Percentiles rank a stretch among this genome's conserved stretches.
These are phyloP conservation scores for Trachymyrmex cornetzi DNA, from an alignment of 1,140 invertebrate species.

Conservation along the genomic window DNA sequence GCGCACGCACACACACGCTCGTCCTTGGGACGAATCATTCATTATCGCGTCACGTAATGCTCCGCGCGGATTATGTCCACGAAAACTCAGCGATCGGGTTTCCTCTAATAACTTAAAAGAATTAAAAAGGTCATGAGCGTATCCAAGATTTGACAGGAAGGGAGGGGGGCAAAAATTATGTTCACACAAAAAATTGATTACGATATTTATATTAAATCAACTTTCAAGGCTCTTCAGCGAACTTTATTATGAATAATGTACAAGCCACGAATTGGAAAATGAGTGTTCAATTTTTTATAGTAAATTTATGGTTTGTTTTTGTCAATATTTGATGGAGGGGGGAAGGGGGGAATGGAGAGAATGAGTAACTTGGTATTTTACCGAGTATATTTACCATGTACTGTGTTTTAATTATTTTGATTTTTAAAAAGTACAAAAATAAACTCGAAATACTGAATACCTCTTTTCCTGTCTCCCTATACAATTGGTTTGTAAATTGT, in stretches of 20 bases:
- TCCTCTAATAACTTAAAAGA: background rate
- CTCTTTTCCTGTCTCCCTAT: background rate
- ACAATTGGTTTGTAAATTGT: background rate
- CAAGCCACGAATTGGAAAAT: too few species aligned
- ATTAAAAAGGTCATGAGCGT: background rate
- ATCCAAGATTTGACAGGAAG: too few species aligned
- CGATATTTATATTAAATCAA: too few species aligned
- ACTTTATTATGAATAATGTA: too few species aligned
- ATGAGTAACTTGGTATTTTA: background rate
- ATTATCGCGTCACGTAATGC: slow-evolving; percentile 56
- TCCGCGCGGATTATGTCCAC: background rate
- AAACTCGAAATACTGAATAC: background rate
- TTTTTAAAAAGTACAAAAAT: background rate
- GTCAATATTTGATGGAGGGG: too few species aligned
- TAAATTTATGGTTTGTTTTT: too few species aligned
- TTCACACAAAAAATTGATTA: too few species aligned
- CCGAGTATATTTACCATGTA: background rate
- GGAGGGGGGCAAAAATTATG: too few species aligned
- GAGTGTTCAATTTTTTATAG: too few species aligned
- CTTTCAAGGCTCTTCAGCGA: too few species aligned
- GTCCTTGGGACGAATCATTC: slow-evolving; percentile 69
- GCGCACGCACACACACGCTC: slow-evolving; percentile 59
- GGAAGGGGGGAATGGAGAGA: background rate
- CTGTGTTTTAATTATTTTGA: background rate
- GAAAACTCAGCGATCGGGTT: background rate